phyloP scores from a whole-genome alignment of 2,113 vertebrate species.

The Pontoporia blainvillei region DNA sequence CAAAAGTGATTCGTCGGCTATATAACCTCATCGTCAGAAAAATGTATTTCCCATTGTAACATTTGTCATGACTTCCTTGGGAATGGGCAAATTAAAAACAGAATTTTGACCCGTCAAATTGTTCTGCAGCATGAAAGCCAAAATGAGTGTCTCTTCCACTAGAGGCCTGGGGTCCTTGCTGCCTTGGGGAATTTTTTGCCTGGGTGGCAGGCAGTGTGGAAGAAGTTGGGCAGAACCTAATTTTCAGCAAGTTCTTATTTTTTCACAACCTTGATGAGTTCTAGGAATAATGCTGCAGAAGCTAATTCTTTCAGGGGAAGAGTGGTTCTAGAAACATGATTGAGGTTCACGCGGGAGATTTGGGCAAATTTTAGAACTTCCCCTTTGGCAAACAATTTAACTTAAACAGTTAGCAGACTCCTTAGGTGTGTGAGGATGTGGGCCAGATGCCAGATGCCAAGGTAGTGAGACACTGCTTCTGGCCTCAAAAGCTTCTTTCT shows the following conservation, averaged over 20 bases:
- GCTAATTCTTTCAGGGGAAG: not conserved
- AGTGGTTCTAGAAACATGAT: not conserved
- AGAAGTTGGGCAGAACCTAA: not conserved
- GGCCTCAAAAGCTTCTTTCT: not conserved
- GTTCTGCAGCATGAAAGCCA: not conserved
- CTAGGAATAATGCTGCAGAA: not conserved
- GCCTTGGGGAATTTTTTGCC: not conserved
- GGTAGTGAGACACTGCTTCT: not conserved
- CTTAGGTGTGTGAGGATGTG: not conserved
- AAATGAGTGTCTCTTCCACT: not conserved
- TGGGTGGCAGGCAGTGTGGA: not conserved
- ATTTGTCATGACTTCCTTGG: slow-evolving; percentile 38
- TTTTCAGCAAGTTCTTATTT: not conserved
- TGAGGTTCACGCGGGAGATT: not conserved
- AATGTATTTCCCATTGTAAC: slow-evolving; percentile 43
- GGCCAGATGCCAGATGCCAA: not conserved
- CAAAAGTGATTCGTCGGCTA: slow-evolving; percentile 48
- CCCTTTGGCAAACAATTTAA: not conserved
- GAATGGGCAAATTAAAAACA: slow-evolving; percentile 34
- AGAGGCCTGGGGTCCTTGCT: not conserved
- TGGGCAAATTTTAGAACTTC: not conserved
- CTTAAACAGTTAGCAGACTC: not conserved
- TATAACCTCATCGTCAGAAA: slow-evolving; percentile 58
- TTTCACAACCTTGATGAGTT: not conserved
- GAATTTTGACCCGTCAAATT: slow-evolving; percentile 24